phyloP scores from a whole-genome alignment of 2,888 invertebrate species.

The Adineta ricciae region DNA sequence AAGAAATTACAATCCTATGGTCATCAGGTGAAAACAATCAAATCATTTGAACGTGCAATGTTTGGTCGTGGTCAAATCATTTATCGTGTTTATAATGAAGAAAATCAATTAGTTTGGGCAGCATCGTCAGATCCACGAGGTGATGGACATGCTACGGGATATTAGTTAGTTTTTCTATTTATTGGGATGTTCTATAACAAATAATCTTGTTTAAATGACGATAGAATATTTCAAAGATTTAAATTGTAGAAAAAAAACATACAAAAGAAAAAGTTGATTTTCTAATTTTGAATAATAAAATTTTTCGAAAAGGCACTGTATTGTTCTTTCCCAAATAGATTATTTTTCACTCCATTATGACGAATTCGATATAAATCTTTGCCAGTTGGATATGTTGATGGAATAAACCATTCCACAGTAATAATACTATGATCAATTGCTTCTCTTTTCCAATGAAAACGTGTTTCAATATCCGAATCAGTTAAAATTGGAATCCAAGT shows the following conservation, averaged over 20 bases:
- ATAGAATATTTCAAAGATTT: no score
- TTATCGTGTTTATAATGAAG: slow-evolving; percentile 37
- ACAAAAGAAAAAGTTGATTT: not conserved
- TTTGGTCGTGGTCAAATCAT: slow-evolving; percentile 48
- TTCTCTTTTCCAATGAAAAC: not conserved
- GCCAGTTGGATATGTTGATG: not conserved
- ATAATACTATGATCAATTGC: not conserved
- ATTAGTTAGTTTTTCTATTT: no score
- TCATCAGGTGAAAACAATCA: slow-evolving; percentile 38
- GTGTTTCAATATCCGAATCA: not conserved
- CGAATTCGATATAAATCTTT: not conserved
- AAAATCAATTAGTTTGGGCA: slow-evolving; percentile 36
- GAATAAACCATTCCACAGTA: not conserved
- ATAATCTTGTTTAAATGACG: no score
- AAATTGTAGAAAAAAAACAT: no score
- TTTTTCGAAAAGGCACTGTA: not conserved
- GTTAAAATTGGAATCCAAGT: not conserved
- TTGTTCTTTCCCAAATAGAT: not conserved
- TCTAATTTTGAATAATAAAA: not conserved
- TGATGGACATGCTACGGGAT: slow-evolving; percentile 41
- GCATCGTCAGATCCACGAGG: slow-evolving; percentile 44
- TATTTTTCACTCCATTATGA: not conserved
- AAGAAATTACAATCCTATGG: slow-evolving; percentile 39
- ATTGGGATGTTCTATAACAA: no score
- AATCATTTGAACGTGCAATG: slow-evolving; percentile 37